A percentile compares a stretch with the other conserved stretches of the same genome.
Evolutionary conservation across 2,797 vertebrate species (phyloP).

Genomic region (Cryptoblepharus egeriae): DNA sequence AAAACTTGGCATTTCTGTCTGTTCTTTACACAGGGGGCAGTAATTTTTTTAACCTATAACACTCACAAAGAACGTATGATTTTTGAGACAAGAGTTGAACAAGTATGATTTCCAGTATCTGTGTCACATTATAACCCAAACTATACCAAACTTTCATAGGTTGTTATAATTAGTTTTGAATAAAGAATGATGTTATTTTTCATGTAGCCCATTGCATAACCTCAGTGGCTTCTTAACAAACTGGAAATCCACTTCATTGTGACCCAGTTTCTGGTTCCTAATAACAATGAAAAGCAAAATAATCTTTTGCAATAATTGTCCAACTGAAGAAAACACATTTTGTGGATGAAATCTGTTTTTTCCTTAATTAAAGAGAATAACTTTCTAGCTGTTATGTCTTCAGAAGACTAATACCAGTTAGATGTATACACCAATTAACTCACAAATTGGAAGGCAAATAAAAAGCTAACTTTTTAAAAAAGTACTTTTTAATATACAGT

Average conservation of each 20-base stretch:
- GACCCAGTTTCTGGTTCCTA: neutral
- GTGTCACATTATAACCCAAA: neutral
- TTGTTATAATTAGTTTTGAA: neutral
- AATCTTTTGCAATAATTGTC: constrained; percentile 5
- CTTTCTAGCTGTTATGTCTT: neutral
- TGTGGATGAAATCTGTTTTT: neutral
- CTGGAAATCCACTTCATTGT: neutral
- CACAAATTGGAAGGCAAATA: neutral
- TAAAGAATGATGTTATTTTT: constrained; percentile 18
- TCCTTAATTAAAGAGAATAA: neutral
- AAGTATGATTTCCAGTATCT: constrained; percentile 13
- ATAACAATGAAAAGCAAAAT: neutral
- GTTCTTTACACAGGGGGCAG: constrained; percentile 46
- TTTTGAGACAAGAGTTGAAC: constrained; percentile 42
- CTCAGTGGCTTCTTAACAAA: constrained; percentile 16
- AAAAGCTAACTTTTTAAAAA: neutral
- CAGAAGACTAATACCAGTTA: neutral
- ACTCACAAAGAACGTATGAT: constrained; percentile 33
- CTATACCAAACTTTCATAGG: neutral
- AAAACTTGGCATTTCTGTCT: constrained; percentile 29
- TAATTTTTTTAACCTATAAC: constrained; percentile 51
- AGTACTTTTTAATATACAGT: no score
- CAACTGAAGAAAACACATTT: neutral
- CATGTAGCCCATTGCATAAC: constrained; percentile 32
- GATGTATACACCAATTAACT: neutral